A percentile compares a stretch with the other conserved stretches of the same genome.
Evolutionary conservation across 2,888 invertebrate species (phyloP).

Genomic region (Stenichneumon culpator): DNA sequence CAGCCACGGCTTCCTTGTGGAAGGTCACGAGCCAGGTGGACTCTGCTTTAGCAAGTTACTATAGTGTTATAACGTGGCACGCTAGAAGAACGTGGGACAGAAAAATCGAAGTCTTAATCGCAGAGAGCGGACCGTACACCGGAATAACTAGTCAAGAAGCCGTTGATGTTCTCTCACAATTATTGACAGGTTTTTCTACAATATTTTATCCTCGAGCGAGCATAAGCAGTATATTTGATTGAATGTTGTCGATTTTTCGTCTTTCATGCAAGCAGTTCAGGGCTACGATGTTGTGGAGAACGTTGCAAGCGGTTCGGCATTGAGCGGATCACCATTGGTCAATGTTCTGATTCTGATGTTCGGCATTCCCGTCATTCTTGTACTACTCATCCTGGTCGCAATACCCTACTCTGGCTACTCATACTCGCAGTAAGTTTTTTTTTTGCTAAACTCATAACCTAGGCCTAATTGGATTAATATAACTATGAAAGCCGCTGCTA

Average conservation of each 20-base stretch:
- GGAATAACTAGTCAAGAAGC: slow-evolving; percentile 76
- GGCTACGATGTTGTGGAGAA: slow-evolving; percentile 70
- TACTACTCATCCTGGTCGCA: slow-evolving; percentile 73
- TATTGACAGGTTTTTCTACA: slow-evolving; percentile 71
- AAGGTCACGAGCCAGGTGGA: slow-evolving; percentile 72
- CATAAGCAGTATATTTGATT: not conserved
- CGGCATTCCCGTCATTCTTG: slow-evolving; percentile 73
- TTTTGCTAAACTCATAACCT: not conserved
- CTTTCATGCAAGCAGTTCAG: slow-evolving; percentile 70
- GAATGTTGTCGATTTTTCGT: not conserved
- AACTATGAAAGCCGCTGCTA: too few relatives aligned
- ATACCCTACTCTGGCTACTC: slow-evolving; percentile 79
- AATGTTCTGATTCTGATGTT: slow-evolving; percentile 75
- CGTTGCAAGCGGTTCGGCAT: slow-evolving; percentile 74
- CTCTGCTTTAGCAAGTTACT: slow-evolving; percentile 72
- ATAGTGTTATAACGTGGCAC: slow-evolving; percentile 77
- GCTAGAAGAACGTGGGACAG: slow-evolving; percentile 76
- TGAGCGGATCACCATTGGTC: slow-evolving; percentile 71
- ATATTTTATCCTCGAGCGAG: slow-evolving; percentile 4
- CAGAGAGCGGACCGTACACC: slow-evolving; percentile 76
- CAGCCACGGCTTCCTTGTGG: slow-evolving; percentile 70
- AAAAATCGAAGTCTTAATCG: slow-evolving; percentile 78
- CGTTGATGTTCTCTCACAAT: slow-evolving; percentile 69
- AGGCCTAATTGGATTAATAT: not conserved
- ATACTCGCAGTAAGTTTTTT: slow-evolving; percentile 77